Conservation (phyloP, 2,113 vertebrate genomes). For the Pagrus major region DNA sequence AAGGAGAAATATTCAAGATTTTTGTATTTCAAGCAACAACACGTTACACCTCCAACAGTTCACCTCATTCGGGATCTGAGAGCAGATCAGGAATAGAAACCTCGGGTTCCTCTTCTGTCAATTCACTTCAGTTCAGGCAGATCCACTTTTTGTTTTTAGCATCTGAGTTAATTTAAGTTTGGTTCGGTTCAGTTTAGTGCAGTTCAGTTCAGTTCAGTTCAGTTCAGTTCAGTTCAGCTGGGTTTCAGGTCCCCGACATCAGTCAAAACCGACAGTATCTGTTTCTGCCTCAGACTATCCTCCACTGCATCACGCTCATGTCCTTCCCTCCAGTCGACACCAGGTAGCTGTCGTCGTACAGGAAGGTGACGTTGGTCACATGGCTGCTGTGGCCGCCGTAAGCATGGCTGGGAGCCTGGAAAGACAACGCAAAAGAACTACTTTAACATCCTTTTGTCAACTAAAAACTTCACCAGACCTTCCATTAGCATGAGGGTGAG, state of each 20-base stretch:
- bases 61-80: conserved; percentile 42
- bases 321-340: conserved; percentile 98
- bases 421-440: not conserved
- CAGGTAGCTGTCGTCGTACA: conserved; percentile 93
- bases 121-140: conserved; percentile 48
- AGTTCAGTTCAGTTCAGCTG: conserved; percentile 33
- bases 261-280: conserved; percentile 17
- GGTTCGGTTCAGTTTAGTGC: conserved; percentile 64
- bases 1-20: conserved; percentile 29
- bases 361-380: conserved; percentile 97
- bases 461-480: too few relatives aligned
- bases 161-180: conserved; percentile 48
- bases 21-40: conserved; percentile 48
- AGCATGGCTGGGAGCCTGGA: conserved; percentile 93
- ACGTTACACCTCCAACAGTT: conserved; percentile 39
- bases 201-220: conserved; percentile 62
- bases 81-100: conserved; percentile 45
- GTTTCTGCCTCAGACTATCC: conserved; percentile 86
- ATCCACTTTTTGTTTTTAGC: conserved; percentile 26
- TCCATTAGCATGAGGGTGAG: too few relatives aligned
- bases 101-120: conserved; percentile 42
- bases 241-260: conserved; percentile 16
- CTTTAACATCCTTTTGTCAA: not conserved
- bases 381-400: conserved; percentile 97
- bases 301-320: conserved; percentile 99